Evolutionary conservation across 2,797 vertebrate genomes (phyloP), one percentile per base, ranked within the genome.

Genomic region (Poeciliopsis gracilis): DNA sequence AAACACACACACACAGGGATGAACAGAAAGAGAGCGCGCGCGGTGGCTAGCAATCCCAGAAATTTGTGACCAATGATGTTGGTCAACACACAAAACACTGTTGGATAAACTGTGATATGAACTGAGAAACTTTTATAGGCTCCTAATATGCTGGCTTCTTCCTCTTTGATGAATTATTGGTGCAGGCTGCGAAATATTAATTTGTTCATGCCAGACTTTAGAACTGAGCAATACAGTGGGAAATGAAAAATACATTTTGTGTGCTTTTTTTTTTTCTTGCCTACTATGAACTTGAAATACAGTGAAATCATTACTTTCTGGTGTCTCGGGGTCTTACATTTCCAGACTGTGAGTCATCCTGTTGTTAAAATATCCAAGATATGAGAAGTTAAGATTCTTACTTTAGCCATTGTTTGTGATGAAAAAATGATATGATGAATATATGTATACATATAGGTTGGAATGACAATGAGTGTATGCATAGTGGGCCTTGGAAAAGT

Each of bases 41-140:
- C 13, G 6, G 67, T 46, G 67, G 78, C 73, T 36, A 38, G 63
- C 73, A 46, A 36, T n/a, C 66, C 51, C 38, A 23, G 47, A 73
- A 75, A 82, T 83, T 45, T 81, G 79, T 86, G 82, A 86, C 79
- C 80, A 55, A 55, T 80, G 45, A 76, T 84, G 77, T 72, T 79
- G 76, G 79, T 81, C 75, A 72, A 73, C 82, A 7, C 33, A 47
- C 76, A 47, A 72, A 73, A 78, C 25, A 69, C 53, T 78, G n/a
- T 66, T 18, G 33, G 61, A 82, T 79, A 46, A 82, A 80, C 75
- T 59, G 79, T 77, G 72, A 86, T 41, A 81, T n/a, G 4, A 74
- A 72, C 33, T 43, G 59, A 80, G 61, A 75, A 36, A 63, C n/a
- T 87, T 83, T 76, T 70, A 70, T 71, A 36, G 84, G 83, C 77